phyloP scores from a whole-genome alignment of 1,140 invertebrate species.

The Coelopa frigida region DNA sequence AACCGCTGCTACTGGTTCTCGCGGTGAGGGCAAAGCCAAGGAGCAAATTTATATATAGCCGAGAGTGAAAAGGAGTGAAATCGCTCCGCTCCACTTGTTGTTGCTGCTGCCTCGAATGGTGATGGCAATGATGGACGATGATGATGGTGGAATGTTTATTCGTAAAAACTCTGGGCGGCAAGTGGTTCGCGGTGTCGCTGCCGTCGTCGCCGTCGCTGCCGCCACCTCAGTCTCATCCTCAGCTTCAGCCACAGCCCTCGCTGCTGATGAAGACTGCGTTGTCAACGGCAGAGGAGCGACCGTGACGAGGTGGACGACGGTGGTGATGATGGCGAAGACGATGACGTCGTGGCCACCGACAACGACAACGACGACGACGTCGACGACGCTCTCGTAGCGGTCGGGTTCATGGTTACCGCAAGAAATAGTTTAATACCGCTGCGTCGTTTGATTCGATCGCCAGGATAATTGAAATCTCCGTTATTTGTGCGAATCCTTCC shows the following conservation, averaged over 20 bases:
- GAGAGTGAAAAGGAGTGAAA: conserved; percentile 14
- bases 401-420: conserved; percentile 46
- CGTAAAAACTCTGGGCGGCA: not conserved
- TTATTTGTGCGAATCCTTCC: too few species aligned
- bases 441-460: conserved; percentile 44
- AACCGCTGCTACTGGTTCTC: conserved; percentile 46
- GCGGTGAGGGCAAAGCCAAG: conserved; percentile 44
- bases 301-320: too few species aligned
- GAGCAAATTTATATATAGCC: too few species aligned
- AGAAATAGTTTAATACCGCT: conserved; percentile 45
- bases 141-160: not conserved
- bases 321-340: too few species aligned
- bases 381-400: conserved; percentile 32
- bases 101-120: conserved; percentile 6
- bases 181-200: conserved; percentile 5
- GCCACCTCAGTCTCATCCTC: too few species aligned
- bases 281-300: too few species aligned
- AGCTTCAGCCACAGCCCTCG: too few species aligned
- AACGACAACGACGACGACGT: too few species aligned
- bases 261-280: too few species aligned
- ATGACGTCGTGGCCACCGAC: not conserved
- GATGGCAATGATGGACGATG: not conserved
- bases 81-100: conserved; percentile 12
- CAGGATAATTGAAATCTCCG: conserved; percentile 16
- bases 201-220: not conserved